Percentiles rank a stretch among this genome's conserved stretches.
These are phyloP conservation scores for Syrmaticus mikado DNA, from an alignment of 2,113 vertebrate species.

Conservation along the genomic window DNA sequence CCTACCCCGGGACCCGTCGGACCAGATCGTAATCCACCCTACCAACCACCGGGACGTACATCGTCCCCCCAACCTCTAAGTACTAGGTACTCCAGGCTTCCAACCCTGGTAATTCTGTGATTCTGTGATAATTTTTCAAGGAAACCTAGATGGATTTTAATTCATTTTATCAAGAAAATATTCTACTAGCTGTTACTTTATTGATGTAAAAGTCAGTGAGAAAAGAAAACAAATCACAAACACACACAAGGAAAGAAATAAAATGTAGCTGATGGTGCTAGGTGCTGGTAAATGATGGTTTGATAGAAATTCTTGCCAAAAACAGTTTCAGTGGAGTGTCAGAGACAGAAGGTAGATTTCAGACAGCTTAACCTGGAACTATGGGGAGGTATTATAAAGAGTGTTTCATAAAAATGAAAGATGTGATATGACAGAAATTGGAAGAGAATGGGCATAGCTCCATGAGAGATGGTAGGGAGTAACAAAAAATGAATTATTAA, in stretches of 20 bases:
- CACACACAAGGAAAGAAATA: neutral
- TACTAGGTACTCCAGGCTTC: too few species aligned
- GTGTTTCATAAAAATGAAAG: neutral
- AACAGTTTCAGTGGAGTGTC: neutral
- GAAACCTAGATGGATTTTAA: neutral
- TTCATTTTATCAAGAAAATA: neutral
- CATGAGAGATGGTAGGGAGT: neutral
- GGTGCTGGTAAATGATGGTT: neutral
- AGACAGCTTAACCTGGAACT: neutral
- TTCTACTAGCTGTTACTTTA: neutral
- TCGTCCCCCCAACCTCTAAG: too few species aligned
- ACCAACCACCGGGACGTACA: too few species aligned
- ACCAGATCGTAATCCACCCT: too few species aligned
- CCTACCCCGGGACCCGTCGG: too few species aligned
- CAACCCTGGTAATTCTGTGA: too few species aligned
- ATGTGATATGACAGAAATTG: neutral
- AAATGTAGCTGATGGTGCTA: neutral
- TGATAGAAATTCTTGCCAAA: neutral
- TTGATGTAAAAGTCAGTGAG: neutral
- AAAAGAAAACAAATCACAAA: too few species aligned
- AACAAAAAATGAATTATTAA: neutral
- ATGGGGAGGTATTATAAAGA: neutral
- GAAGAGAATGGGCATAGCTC: neutral
- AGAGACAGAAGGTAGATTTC: neutral
- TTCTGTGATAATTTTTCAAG: neutral